Conservation (phyloP, 2,888 invertebrate species). For the Leucophora obtusa region DNA sequence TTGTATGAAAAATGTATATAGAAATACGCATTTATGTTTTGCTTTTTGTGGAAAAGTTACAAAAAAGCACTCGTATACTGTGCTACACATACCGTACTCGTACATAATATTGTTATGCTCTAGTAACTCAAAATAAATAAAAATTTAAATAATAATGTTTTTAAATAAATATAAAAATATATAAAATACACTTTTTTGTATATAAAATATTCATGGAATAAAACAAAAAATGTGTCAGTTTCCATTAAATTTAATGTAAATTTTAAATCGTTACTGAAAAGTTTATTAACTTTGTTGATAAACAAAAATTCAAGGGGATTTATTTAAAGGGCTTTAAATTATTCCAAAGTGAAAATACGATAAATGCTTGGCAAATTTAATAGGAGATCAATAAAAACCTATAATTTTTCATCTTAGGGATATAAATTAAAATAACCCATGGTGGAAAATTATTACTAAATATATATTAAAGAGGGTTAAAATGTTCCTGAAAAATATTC, state of each 20-base stretch:
- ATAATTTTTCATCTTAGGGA: too few species aligned
- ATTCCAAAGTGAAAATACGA: too few species aligned
- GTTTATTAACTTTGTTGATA: not conserved
- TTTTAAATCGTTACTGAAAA: conserved; percentile 17
- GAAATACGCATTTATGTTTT: conserved; percentile 14
- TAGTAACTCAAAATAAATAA: conserved; percentile 58
- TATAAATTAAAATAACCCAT: too few species aligned
- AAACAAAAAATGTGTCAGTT: conserved; percentile 19
- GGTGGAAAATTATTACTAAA: too few species aligned
- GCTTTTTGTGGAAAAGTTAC: not conserved
- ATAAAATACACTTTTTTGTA: not conserved
- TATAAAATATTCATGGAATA: conserved; percentile 24
- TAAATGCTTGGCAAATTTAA: too few species aligned
- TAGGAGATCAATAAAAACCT: too few species aligned
- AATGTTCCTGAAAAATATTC: too few species aligned
- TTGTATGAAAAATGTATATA: conserved; percentile 19
- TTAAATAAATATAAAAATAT: conserved; percentile 28
- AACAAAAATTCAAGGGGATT: too few species aligned
- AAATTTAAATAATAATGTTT: conserved; percentile 48
- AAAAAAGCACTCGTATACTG: too few species aligned
- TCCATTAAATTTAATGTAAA: conserved; percentile 28
- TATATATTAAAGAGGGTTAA: too few species aligned
- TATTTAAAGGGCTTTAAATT: too few species aligned
- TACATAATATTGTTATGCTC: conserved; percentile 48
- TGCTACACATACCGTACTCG: not conserved